phyloP scores from a whole-genome alignment of 1,140 invertebrate genomes.

The Pseudobourletiella spinata region DNA sequence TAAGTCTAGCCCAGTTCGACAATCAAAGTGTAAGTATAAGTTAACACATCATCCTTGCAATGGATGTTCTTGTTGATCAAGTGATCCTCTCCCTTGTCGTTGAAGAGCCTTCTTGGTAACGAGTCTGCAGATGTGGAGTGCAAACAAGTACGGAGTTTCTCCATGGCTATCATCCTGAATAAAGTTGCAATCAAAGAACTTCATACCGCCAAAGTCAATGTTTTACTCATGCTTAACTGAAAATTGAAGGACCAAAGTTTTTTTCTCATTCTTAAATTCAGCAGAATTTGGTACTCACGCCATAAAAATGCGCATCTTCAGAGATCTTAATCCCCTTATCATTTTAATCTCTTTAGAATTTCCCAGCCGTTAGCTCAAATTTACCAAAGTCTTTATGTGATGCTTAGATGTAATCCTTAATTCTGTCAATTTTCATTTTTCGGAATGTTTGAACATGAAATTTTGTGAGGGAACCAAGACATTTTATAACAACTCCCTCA shows the following conservation, averaged over 20 bases:
- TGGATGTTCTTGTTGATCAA: constrained; percentile 76
- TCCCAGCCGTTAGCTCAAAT: constrained; percentile 80
- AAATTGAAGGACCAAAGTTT: constrained; percentile 89
- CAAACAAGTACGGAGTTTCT: constrained; percentile 95
- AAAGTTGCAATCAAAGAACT: constrained; percentile 85
- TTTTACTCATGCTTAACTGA: constrained; percentile 98
- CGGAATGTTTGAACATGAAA: neutral
- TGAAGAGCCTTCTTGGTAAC: constrained; percentile 97
- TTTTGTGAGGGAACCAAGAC: no score
- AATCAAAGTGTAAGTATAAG: constrained; percentile 95
- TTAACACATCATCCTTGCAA: constrained; percentile 57
- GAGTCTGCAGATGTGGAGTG: constrained; percentile 97
- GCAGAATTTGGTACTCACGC: constrained; percentile 85
- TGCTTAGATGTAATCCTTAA: constrained; percentile 88
- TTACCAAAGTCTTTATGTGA: constrained; percentile 89
- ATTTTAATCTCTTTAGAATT: constrained; percentile 87
- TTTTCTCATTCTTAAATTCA: constrained; percentile 86
- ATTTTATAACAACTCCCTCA: neutral
- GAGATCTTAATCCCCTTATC: constrained; percentile 95
- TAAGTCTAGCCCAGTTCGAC: constrained; percentile 95
- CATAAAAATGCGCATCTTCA: constrained; percentile 96
- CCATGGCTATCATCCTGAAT: constrained; percentile 91
- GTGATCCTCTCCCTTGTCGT: constrained; percentile 96
- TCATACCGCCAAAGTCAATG: constrained; percentile 97
- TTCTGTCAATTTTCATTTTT: constrained; percentile 55